Base-by-base conservation (phyloP, 2,888 invertebrate species). In the Uloborus plumipes region DNA sequence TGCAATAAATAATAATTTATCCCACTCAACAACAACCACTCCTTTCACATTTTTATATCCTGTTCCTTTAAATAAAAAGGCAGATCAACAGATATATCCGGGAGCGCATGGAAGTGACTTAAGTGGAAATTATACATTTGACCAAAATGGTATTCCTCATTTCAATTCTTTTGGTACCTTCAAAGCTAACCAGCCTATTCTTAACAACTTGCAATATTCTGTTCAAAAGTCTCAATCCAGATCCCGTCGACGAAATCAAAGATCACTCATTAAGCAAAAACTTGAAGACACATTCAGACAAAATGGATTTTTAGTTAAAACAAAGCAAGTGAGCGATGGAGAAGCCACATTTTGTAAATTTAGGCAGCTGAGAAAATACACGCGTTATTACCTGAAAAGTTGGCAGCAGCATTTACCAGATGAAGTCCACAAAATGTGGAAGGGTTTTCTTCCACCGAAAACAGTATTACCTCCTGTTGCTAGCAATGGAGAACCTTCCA, bases 311-410 rank as follows among this genome's bases (percentile, higher is more conserved):
- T 90, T 97, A 66, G 96, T 97, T 76, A 96, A 97, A 88, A 97
- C 96, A 0, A 96, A 97, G 88, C 96, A 97, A 88, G 90, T 96
- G 70, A 95, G 96, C 88, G 95, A 95, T 0, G 96, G 96, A 0
- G 96, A 97, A 88, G 96, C 96, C 0, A 96, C 96, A 0, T 97
- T 96, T 87, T 97, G 97, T 89, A 97, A 97, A 89, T 97, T 97
- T 88, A 90, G 96, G 65, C 96, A 97, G 88, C 90, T 97, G 39
- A 91, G 95, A 85, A 97, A 97, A 89, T 96, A 97, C 88, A 97
- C 97, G 0, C 91, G 96, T 71, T 97, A 97, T 88, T 90, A 97
- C 85, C 96, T 96, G 87, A 91, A 96, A 86, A 96, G 95, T 88
- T 97, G 96, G 96, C 96, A 96, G 89, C 95, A 96, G 88, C 95